Percentiles rank a stretch among this genome's conserved stretches.
phyloP scores from a whole-genome alignment of 2,888 invertebrate species.

The Ochropacha duplaris region DNA sequence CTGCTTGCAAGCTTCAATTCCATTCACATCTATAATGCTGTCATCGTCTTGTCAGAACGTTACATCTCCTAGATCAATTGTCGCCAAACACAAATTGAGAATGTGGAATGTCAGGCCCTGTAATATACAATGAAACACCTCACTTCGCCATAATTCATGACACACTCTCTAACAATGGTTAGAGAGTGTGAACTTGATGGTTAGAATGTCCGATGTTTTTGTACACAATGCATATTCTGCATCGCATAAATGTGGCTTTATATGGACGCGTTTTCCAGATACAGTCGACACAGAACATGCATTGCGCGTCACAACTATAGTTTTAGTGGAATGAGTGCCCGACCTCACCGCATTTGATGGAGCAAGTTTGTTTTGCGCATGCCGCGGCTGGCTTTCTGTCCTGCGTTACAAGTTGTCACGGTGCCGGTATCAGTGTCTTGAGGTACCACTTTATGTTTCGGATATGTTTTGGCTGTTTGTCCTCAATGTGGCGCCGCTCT shows the following conservation, averaged over 20 bases:
- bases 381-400: constrained; percentile 77
- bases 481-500: constrained; percentile 68
- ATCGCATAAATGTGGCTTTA: constrained; percentile 43
- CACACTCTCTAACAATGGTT: constrained; percentile 34
- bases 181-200: constrained; percentile 35
- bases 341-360: constrained; percentile 81
- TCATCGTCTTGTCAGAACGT: constrained; percentile 53
- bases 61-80: constrained; percentile 45
- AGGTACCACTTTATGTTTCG: constrained; percentile 74
- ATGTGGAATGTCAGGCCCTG: constrained; percentile 70
- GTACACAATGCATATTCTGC: constrained; percentile 71
- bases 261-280: constrained; percentile 52
- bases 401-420: constrained; percentile 65
- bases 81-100: constrained; percentile 44
- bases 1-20: constrained; percentile 77
- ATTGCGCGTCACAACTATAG: constrained; percentile 73
- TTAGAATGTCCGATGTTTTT: constrained; percentile 49
- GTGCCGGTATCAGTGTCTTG: constrained; percentile 53
- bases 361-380: constrained; percentile 81
- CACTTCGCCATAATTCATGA: constrained; percentile 43
- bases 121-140: constrained; percentile 59
- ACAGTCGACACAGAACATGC: constrained; percentile 68
- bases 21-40: constrained; percentile 77
- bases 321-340: constrained; percentile 82
- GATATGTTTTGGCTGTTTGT: constrained; percentile 70